Conservation (phyloP, 2,797 vertebrate genomes). For the Sebastes cheni region DNA sequence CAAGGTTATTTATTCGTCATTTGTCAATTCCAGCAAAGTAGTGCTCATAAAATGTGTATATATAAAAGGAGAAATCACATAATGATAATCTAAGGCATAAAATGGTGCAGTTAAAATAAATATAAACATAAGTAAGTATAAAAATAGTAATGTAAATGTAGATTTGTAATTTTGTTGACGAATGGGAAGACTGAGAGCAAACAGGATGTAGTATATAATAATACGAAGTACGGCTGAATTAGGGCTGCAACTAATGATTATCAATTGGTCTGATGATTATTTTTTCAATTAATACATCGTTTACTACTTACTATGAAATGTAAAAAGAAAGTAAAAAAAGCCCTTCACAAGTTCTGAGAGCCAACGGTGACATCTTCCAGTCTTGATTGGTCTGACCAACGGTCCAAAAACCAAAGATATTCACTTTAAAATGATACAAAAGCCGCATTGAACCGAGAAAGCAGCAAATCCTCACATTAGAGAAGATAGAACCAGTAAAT, state of each 20-base stretch:
- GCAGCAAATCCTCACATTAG: not conserved
- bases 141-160: too few species aligned
- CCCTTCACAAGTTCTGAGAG: too few species aligned
- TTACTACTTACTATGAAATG: not conserved
- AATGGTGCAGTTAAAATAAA: too few species aligned
- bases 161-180: too few species aligned
- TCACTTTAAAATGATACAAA: not conserved
- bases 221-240: not conserved
- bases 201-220: too few species aligned
- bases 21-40: too few species aligned
- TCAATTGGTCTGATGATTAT: not conserved
- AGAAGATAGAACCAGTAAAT: not conserved
- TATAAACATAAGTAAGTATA: too few species aligned
- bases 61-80: too few species aligned
- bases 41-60: too few species aligned
- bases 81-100: too few species aligned
- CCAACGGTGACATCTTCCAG: not conserved
- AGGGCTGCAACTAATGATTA: not conserved
- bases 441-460: not conserved
- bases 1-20: too few species aligned
- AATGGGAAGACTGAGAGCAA: rapidly evolving
- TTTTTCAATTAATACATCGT: not conserved
- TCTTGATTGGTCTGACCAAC: not conserved
- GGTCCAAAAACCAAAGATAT: not conserved
- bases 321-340: not conserved